These are phyloP conservation scores for Cephus pygmeus DNA, from an alignment of 2,888 invertebrate species.

Conservation along the genomic window DNA sequence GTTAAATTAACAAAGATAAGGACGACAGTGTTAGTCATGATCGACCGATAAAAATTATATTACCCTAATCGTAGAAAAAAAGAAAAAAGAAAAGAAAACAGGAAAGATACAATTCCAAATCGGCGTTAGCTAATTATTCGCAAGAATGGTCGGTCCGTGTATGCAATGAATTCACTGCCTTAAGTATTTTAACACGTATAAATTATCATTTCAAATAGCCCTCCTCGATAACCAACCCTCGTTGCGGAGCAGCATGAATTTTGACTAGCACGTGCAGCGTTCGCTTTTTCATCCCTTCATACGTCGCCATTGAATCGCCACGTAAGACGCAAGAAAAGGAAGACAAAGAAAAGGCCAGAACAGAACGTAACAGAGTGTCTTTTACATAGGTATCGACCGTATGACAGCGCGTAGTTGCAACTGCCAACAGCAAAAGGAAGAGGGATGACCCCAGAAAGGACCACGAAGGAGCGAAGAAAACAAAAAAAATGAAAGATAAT, in stretches of 20 bases:
- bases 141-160: too few species aligned
- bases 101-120: not conserved
- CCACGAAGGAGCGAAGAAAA: conserved; percentile 5
- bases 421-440: not conserved
- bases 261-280: conserved; percentile 58
- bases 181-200: too few species aligned
- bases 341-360: not conserved
- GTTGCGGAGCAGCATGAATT: conserved; percentile 52
- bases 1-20: conserved; percentile 48
- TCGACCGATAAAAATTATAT: conserved; percentile 37
- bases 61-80: conserved; percentile 18
- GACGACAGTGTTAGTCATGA: conserved; percentile 42
- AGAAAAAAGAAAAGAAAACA: conserved; percentile 20
- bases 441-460: not conserved
- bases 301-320: not conserved
- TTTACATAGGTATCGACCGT: not conserved
- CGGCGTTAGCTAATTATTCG: too few species aligned
- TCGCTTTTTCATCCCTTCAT: conserved; percentile 7
- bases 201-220: too few species aligned
- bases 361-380: too few species aligned
- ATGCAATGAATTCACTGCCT: too few species aligned
- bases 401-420: not conserved
- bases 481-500: conserved; percentile 16
- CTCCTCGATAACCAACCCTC: not conserved
- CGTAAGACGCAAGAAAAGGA: not conserved